Conservation (phyloP, 2,888 invertebrate species). For the Ornithoptera priamus region DNA sequence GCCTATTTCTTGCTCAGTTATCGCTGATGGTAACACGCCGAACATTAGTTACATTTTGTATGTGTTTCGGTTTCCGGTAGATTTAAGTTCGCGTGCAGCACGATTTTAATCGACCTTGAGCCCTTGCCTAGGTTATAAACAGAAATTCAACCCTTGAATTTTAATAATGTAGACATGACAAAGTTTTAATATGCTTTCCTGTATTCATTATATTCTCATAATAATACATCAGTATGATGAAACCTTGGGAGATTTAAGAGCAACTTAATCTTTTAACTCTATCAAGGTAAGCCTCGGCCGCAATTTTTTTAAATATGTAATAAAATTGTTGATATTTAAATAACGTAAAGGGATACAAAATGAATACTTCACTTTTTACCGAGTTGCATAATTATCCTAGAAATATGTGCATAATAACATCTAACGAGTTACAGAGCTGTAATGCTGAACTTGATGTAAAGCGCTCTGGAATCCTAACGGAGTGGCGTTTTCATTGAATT, state of each 20-base stretch:
- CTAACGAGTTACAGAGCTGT: not conserved
- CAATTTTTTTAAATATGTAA: too few relatives aligned
- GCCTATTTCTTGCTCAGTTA: slow-evolving; percentile 20
- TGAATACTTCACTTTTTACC: too few relatives aligned
- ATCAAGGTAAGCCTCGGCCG: too few relatives aligned
- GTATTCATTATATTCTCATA: too few relatives aligned
- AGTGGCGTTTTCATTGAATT: slow-evolving; percentile 30
- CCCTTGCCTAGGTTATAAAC: slow-evolving; percentile 10
- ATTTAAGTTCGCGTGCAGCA: slow-evolving; percentile 34
- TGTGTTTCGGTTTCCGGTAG: slow-evolving; percentile 32
- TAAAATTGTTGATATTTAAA: too few relatives aligned
- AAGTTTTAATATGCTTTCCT: not conserved
- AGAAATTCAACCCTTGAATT: not conserved
- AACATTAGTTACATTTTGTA: slow-evolving; percentile 25
- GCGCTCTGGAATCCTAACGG: slow-evolving; percentile 9
- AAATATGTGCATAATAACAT: not conserved
- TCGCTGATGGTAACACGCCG: slow-evolving; percentile 11
- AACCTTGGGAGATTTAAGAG: too few relatives aligned
- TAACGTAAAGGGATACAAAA: too few relatives aligned
- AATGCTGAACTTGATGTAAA: slow-evolving; percentile 12
- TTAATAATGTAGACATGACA: not conserved
- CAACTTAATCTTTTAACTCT: too few relatives aligned
- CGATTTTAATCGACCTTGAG: slow-evolving; percentile 33
- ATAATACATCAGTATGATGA: too few relatives aligned
- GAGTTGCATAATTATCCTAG: too few relatives aligned